Conservation (phyloP, 2,113 vertebrate genomes). For the Narcine bancroftii region DNA sequence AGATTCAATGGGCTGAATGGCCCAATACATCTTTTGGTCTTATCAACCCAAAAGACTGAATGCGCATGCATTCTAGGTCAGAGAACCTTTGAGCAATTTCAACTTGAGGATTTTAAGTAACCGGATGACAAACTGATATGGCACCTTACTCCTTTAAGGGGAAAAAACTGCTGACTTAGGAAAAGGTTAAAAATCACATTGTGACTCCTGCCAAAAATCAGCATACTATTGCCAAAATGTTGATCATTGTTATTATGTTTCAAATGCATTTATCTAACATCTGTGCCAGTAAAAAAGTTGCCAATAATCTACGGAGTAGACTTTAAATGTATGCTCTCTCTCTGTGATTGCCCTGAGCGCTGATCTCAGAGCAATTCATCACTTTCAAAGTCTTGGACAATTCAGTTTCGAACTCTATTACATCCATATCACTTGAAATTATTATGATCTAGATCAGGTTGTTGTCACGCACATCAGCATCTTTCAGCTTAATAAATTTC, state of each 20-base stretch:
- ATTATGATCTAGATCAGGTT: not conserved
- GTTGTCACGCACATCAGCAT: not conserved
- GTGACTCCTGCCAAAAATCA: not conserved
- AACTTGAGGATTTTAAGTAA: not conserved
- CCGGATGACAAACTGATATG: not conserved
- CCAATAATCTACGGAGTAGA: not conserved
- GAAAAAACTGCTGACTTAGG: not conserved
- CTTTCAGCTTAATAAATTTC: not conserved
- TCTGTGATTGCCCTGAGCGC: not conserved
- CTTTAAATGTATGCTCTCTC: not conserved
- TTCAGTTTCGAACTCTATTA: not conserved
- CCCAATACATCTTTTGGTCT: too few species aligned
- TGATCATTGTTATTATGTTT: not conserved
- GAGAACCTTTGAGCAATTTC: not conserved
- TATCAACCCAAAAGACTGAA: not conserved
- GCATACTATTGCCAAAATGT: not conserved
- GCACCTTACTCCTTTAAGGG: not conserved
- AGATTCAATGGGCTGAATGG: too few species aligned
- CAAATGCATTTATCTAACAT: not conserved
- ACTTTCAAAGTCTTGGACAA: not conserved
- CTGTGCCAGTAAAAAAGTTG: conserved; percentile 6
- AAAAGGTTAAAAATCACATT: not conserved
- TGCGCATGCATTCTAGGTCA: not conserved
- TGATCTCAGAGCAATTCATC: not conserved
- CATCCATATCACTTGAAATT: not conserved